These are phyloP conservation scores for Chrysopilus asiliformis DNA, from an alignment of 2,888 invertebrate genomes.

Conservation along the genomic window DNA sequence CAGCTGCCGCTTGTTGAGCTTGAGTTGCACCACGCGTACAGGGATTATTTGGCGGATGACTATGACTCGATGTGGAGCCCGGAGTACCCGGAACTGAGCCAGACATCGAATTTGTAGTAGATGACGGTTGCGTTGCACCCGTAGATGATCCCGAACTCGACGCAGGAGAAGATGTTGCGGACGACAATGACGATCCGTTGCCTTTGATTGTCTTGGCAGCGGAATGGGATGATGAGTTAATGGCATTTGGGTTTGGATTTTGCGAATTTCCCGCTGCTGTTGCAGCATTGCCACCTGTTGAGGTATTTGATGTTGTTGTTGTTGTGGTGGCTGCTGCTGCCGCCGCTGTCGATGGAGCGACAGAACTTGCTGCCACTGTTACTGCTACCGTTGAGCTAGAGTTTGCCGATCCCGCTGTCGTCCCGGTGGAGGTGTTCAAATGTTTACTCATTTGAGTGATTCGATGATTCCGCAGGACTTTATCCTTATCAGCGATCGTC, in stretches of 20 bases:
- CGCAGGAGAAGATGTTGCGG: no score
- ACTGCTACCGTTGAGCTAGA: background rate
- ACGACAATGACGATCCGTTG: no score
- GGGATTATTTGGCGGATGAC: background rate
- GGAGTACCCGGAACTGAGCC: conserved; percentile 4
- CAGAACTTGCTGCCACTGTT: background rate
- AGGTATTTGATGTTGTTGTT: conserved; percentile 5
- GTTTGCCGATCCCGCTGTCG: background rate
- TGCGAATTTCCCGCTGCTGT: no score
- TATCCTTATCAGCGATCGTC: conserved; percentile 9
- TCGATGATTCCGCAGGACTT: conserved; percentile 12
- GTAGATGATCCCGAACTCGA: no score
- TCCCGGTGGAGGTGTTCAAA: background rate
- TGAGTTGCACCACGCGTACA: no score
- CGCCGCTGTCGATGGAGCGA: conserved; percentile 10
- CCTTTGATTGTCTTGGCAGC: no score
- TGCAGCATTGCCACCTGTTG: background rate
- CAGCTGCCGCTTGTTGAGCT: no score
- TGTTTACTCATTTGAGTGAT: no score
- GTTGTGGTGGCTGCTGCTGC: conserved; percentile 13
- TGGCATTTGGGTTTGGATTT: no score
- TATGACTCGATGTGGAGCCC: background rate
- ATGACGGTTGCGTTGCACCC: no score
- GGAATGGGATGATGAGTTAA: no score
- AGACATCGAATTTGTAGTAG: background rate